phyloP scores from a whole-genome alignment of 2,797 vertebrate genomes.

The Megaceryle alcyon region DNA sequence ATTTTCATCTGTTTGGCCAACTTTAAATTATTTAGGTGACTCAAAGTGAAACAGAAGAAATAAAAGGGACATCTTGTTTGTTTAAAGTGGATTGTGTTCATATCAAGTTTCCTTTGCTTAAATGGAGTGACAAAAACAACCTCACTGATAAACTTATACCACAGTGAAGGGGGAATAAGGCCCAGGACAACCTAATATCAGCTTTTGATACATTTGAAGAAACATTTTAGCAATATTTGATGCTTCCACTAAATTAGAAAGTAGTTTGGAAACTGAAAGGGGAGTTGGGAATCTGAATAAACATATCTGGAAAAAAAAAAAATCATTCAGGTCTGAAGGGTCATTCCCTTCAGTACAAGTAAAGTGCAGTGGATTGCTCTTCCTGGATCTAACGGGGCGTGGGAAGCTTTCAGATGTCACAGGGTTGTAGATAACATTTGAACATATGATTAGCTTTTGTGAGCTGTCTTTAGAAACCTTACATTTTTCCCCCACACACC shows the following conservation, averaged over 20 bases:
- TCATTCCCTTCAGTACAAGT: slow-evolving; percentile 32
- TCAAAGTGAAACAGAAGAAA: background rate
- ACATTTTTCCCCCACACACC: slow-evolving; percentile 59
- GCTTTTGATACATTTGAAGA: background rate
- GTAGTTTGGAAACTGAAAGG: background rate
- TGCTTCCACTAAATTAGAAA: background rate
- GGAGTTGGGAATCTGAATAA: background rate
- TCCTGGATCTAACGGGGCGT: slow-evolving; percentile 46
- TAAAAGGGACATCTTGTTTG: background rate
- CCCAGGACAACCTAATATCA: background rate
- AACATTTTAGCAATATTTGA: background rate
- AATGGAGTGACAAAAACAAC: background rate
- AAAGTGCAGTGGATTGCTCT: slow-evolving; percentile 27
- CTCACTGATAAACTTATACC: background rate
- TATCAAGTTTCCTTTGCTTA: background rate
- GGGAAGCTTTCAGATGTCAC: slow-evolving; percentile 72
- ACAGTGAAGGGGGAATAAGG: background rate
- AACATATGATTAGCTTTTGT: slow-evolving; percentile 75
- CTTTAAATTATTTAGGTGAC: background rate
- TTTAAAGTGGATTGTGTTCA: background rate
- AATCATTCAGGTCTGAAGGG: background rate
- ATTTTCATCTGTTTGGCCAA: background rate
- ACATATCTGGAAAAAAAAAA: background rate
- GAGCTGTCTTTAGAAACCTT: slow-evolving; percentile 76
- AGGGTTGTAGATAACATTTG: slow-evolving; percentile 75